Evolutionary conservation across 2,888 invertebrate species (phyloP), one percentile per base, ranked within the genome.

Genomic region (Neoitamus cyanurus): DNA sequence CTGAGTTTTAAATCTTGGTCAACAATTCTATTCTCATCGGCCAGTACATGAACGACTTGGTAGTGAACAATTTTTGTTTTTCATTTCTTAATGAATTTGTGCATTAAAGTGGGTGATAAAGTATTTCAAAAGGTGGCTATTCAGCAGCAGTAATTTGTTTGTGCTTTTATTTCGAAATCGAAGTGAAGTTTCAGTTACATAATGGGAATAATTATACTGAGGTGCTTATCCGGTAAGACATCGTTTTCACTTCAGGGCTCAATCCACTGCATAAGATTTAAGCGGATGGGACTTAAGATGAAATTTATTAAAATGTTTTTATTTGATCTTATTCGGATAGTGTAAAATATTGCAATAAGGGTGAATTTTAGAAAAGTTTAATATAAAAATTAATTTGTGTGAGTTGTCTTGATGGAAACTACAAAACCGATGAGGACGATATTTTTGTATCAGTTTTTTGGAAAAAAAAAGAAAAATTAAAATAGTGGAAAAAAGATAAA

Each of bases 1-100:
- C 36, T 37, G 37, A 75, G 31, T 78, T 78, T 78, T 30, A 30
- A 48, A 48, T 48, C 58, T 68, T 37, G 48, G 78, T 82, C 3
- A 25, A 70, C 13, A 25, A 70, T 31, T 70, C 70, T 34, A 70
- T 13, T 69, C 70, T 25, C 25, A 58, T 58, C 58, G 58, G 58
- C 25, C 25, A 58, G 58, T 9, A 20, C 2, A 25, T 58, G 70
- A 70, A 0, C 31, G 31, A 70, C 0, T 70, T 34, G 30, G 70
- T 70, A n/a, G 31, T 30, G 70, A 70, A 70, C 1, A 7, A 30
- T 70, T 34, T 31, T 31, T 31, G 70, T 31, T 70, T 31, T n/a
- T 70, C n/a, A 31, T n/a, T 31, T 31, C 13, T 70, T 70, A 30
- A 31, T 70, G 70, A 34, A 70, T 70, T 34, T n/a, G 70, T 70